Evolutionary conservation across 2,888 invertebrate genomes (phyloP).

Genomic region (Dasysyrphus albostriatus): DNA sequence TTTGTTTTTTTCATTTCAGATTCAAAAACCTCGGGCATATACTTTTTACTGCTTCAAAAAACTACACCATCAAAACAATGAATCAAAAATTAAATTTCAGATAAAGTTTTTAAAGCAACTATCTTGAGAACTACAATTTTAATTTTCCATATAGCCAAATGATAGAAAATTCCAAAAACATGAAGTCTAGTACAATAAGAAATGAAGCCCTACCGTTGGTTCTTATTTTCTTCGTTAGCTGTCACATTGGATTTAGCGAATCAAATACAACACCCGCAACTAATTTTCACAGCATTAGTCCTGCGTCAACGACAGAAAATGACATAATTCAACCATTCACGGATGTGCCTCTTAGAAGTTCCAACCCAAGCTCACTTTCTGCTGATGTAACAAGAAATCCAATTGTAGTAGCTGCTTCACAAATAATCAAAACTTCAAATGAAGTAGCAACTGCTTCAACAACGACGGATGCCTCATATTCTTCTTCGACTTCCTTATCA

Average conservation of each 20-base stretch:
- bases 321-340: constrained; percentile 52
- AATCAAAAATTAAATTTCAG: constrained; percentile 23
- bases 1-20: constrained; percentile 3
- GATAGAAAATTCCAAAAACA: constrained; percentile 21
- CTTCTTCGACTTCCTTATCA: constrained; percentile 26
- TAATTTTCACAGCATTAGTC: constrained; percentile 18
- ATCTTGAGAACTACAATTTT: neutral
- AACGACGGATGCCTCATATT: constrained; percentile 52
- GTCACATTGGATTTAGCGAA: constrained; percentile 56
- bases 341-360: constrained; percentile 64
- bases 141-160: constrained; percentile 1
- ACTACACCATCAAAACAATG: constrained; percentile 3
- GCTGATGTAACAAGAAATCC: constrained; percentile 66
- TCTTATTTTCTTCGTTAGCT: constrained; percentile 50
- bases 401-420: constrained; percentile 37
- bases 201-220: constrained; percentile 36
- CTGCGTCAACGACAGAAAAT: constrained; percentile 38
- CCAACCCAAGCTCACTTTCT: constrained; percentile 56
- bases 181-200: constrained; percentile 51
- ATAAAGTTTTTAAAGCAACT: constrained; percentile 38
- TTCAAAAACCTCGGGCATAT: neutral
- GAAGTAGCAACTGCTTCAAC: constrained; percentile 53
- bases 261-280: constrained; percentile 61
- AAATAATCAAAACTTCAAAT: constrained; percentile 65
- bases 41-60: neutral